These are phyloP conservation scores for Podocnemis expansa DNA, from an alignment of 2,113 vertebrate species.

Conservation along the genomic window DNA sequence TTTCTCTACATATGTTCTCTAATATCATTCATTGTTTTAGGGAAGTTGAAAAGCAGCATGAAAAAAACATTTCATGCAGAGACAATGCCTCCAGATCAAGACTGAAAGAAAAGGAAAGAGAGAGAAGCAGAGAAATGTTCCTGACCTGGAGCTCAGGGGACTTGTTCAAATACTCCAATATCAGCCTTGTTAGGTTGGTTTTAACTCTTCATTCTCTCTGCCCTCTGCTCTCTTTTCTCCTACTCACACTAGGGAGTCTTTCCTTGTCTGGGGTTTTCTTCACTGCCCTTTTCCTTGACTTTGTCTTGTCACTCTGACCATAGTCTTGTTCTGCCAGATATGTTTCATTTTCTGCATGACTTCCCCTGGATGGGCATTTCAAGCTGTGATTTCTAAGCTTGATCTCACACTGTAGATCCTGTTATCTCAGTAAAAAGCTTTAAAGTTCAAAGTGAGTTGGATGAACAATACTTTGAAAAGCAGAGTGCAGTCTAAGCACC, in stretches of 20 bases:
- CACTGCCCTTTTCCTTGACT: conserved; percentile 75
- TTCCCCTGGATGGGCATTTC: conserved; percentile 80
- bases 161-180: conserved; percentile 22
- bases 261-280: conserved; percentile 47
- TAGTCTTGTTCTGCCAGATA: conserved; percentile 75
- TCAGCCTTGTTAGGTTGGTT: conserved; percentile 19
- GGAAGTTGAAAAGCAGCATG: neutral
- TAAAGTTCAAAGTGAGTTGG: conserved; percentile 80
- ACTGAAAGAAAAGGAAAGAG: conserved; percentile 34
- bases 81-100: conserved; percentile 5
- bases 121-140: conserved; percentile 18
- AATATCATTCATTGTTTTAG: neutral
- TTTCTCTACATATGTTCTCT: neutral
- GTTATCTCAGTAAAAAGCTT: conserved; percentile 75
- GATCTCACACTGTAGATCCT: conserved; percentile 74
- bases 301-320: conserved; percentile 73
- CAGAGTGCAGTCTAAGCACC: conserved; percentile 47
- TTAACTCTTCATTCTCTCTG: conserved; percentile 60
- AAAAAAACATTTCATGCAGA: neutral
- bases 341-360: conserved; percentile 82
- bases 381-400: conserved; percentile 81
- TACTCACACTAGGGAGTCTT: conserved; percentile 55
- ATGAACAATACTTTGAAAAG: conserved; percentile 73
- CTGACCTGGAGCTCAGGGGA: neutral
- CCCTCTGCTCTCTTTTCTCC: conserved; percentile 11